Conservation (phyloP, 2,113 vertebrate species). For the Pseudopodoces humilis region DNA sequence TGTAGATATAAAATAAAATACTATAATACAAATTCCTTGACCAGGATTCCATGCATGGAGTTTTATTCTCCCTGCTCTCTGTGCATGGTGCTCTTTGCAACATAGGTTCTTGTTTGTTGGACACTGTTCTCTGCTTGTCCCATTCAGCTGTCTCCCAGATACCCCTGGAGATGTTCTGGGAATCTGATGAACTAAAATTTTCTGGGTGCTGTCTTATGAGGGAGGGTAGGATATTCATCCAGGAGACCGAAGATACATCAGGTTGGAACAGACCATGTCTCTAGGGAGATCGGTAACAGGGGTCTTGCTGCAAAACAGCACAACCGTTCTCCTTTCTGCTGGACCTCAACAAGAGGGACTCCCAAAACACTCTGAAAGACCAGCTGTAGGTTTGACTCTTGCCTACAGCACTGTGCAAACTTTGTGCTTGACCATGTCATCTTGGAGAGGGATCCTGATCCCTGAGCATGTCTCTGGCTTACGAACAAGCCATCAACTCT, state of each 20-base stretch:
- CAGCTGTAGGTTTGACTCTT: background rate
- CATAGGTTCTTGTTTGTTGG: background rate
- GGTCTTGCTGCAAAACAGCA: background rate
- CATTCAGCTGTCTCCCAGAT: background rate
- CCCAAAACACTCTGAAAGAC: background rate
- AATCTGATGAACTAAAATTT: background rate
- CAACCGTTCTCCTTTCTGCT: background rate
- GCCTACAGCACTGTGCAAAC: background rate
- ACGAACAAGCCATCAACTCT: background rate
- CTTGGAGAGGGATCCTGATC: background rate
- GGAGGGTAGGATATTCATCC: background rate
- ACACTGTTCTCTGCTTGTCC: background rate
- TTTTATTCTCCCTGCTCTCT: background rate
- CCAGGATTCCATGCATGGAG: background rate
- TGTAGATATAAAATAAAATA: background rate
- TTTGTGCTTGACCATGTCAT: background rate
- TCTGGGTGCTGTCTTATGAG: background rate
- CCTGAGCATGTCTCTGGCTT: background rate
- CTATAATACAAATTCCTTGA: background rate
- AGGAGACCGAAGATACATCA: background rate
- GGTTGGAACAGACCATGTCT: background rate
- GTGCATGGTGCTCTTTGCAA: background rate
- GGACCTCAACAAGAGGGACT: background rate
- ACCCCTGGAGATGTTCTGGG: background rate
- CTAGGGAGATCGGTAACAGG: background rate